A percentile compares a stretch with the other conserved stretches of the same genome.
Conservation (phyloP, 2,113 vertebrate genomes). For the Tor tambroides region DNA sequence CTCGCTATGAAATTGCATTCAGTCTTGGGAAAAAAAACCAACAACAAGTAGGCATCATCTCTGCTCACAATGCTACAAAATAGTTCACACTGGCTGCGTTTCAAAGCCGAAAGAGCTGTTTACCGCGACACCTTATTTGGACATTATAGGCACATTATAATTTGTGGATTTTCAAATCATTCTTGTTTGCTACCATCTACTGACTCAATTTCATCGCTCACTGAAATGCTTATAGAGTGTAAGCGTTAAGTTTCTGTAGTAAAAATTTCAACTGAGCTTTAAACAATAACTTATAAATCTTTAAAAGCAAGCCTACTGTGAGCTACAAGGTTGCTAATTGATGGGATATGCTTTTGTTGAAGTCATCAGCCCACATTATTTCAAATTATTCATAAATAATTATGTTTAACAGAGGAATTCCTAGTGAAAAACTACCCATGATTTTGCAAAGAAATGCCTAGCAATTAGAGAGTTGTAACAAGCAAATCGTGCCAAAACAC, state of each 20-base stretch:
- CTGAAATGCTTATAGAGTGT: neutral
- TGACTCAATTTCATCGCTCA: neutral
- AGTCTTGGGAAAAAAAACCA: neutral
- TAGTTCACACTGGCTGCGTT: neutral
- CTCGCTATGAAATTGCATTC: constrained; percentile 20
- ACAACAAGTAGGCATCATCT: neutral
- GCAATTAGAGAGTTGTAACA: too few relatives aligned
- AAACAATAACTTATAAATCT: neutral
- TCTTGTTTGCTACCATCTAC: neutral
- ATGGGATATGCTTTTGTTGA: too few relatives aligned
- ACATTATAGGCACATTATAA: neutral
- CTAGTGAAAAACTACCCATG: too few relatives aligned
- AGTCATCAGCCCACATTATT: too few relatives aligned
- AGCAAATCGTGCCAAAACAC: too few relatives aligned
- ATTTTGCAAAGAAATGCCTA: too few relatives aligned
- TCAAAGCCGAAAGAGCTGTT: neutral
- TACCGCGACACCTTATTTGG: neutral
- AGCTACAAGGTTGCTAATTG: too few relatives aligned
- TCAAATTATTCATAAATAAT: too few relatives aligned
- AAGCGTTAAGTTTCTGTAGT: neutral
- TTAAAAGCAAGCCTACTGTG: too few relatives aligned
- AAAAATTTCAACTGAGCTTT: neutral
- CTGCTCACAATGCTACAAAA: neutral
- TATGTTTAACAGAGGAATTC: too few relatives aligned
- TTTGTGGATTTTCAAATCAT: neutral